Conservation (phyloP, 2,113 vertebrate genomes). For the Brachypodius melanocephalos region DNA sequence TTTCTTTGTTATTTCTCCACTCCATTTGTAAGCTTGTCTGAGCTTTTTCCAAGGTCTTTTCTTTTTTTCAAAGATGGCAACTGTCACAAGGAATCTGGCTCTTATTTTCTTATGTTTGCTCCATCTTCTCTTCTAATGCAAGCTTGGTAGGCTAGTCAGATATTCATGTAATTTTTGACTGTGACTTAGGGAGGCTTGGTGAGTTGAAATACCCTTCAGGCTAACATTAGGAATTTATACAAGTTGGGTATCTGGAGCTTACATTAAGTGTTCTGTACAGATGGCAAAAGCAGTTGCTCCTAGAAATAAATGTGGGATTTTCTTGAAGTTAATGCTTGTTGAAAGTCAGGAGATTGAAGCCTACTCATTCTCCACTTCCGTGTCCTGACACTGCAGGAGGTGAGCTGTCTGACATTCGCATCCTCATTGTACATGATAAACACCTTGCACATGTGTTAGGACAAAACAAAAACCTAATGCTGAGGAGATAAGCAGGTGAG, state of each 20-base stretch:
- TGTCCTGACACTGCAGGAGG: not conserved
- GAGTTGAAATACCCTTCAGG: not conserved
- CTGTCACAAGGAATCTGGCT: not conserved
- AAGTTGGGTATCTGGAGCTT: not conserved
- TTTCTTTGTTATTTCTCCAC: not conserved
- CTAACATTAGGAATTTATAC: not conserved
- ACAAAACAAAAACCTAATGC: not conserved
- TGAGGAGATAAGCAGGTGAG: not conserved
- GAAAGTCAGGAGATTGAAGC: not conserved
- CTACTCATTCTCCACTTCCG: not conserved
- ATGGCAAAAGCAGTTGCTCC: not conserved
- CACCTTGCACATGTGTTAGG: not conserved
- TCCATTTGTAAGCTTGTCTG: not conserved
- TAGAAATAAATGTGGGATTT: not conserved
- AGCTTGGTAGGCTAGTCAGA: not conserved
- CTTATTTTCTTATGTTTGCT: not conserved
- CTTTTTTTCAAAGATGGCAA: not conserved
- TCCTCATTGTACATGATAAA: not conserved
- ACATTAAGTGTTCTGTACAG: not conserved
- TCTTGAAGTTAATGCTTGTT: not conserved
- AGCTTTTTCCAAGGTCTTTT: not conserved
- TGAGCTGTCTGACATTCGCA: not conserved
- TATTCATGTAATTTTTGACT: not conserved
- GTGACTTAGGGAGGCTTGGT: accelerated
- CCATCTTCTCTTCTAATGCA: not conserved